Evolutionary conservation across 2,113 vertebrate species (phyloP), one percentile per base, ranked within the genome.

Genomic region (Scomber scombrus): DNA sequence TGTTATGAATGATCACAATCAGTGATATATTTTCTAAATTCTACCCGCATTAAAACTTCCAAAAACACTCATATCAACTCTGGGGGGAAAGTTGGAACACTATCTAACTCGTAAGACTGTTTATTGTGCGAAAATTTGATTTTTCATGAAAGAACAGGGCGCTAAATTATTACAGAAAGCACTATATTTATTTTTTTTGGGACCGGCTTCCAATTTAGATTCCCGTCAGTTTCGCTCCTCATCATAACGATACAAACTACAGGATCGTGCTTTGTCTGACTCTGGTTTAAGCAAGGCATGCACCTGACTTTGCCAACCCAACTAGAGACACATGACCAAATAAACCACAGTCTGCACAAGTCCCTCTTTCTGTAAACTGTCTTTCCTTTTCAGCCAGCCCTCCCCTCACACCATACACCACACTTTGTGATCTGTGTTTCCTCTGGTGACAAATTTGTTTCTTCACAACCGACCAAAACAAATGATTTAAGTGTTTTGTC

Each of bases 261-360:
- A 14, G 11, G 12, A 45, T 64, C 23, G 4, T 21, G 58, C 64
- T 80, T 75, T 74, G 63, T 21, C 16, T 55, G 12, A 52, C 45
- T 58, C 21, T 40, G 55, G 23, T 40, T 49, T 47, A 13, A 31
- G 12, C 31, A 54, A n/a, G 67, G 71, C 73, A 43, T 69, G 16
- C 51, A 40, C 40, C 9, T 3, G 50, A 55, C 23, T 31, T 26
- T 60, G 31, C 55, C 47, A 70, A 6, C 23, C 46, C 31, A 64
- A 64, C 15, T 3, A 54, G 18, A 84, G 18, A 81, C 67, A 78
- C 63, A 29, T 66, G 54, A 82, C 49, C 34, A 56, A 64, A 68
- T 56, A 61, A 88, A 88, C 62, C 68, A 43, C 67, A 56, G 15
- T 34, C 60, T 70, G 49, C 60, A 76, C 55, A 34, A 47, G 21